Percentiles rank a stretch among this genome's conserved stretches.
These are phyloP conservation scores for Tetropium fuscum DNA, from an alignment of 2,888 invertebrate species.

Conservation along the genomic window DNA sequence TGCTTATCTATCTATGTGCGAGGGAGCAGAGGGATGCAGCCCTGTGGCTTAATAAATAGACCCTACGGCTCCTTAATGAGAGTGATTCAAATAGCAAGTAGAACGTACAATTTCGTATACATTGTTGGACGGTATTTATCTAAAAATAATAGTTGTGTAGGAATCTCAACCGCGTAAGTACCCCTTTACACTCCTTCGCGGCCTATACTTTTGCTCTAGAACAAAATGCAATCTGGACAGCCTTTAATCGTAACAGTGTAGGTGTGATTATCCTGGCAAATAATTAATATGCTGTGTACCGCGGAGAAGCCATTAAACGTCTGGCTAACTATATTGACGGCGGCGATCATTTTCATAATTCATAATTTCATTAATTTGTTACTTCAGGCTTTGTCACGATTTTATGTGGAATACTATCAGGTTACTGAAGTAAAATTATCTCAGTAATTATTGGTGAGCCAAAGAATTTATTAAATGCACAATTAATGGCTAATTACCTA, in stretches of 20 bases:
- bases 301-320: constrained; percentile 34
- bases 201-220: constrained; percentile 37
- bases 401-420: constrained; percentile 67
- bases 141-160: constrained; percentile 33
- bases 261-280: constrained; percentile 44
- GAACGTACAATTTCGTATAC: no score
- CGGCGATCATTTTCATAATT: constrained; percentile 68
- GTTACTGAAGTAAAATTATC: constrained; percentile 64
- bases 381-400: constrained; percentile 68
- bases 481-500: constrained; percentile 65
- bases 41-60: no score
- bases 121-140: no score
- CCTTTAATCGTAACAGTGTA: constrained; percentile 48
- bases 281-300: constrained; percentile 40
- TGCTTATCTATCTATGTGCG: no score
- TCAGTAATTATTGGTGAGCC: constrained; percentile 65
- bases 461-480: constrained; percentile 65
- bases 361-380: constrained; percentile 69
- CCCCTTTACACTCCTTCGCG: constrained; percentile 39
- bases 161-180: constrained; percentile 37
- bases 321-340: constrained; percentile 60
- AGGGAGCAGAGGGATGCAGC: no score
- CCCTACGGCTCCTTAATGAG: no score
- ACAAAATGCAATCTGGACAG: constrained; percentile 46
- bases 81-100: no score